Evolutionary conservation across 1,140 invertebrate genomes (phyloP), one percentile per base, ranked within the genome.

Genomic region (Heterodera schachtii): DNA sequence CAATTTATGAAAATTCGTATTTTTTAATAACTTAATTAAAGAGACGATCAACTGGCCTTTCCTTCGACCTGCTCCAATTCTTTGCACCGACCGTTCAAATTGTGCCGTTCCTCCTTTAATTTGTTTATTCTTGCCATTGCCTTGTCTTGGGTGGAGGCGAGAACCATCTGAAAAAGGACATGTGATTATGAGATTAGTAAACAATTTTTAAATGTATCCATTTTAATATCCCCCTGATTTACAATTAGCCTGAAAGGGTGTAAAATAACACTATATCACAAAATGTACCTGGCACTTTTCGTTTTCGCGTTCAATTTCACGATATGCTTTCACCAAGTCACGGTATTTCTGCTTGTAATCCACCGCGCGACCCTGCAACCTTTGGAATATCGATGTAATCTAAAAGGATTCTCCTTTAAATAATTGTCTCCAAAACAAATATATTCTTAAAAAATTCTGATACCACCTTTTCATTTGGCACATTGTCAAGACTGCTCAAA

Each of bases 291-390:
- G 47, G 69, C 73, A 86, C 75, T 88, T 87, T 19, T 88, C 87
- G 69, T 87, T 87, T 73, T 87, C 86, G 3, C 70, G 80, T 2
- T 84, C 83, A 52, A 87, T 60, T 70, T 87, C 64, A 43, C 84
- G 87, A 69, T 87, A 88, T 4, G 66, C 75, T 19, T 75, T 76
- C 46, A 77, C 75, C n/a, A 87, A 57, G 16, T 85, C 84, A 43
- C 82, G 77, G 71, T 88, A 87, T 52, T 84, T 86, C 43, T 88
- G 74, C 69, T 85, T 86, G 52, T 87, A 88, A n/a, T 83, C 70
- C 31, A 77, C 60, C 0, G 82, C 82, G 3, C 82, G 82, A 76
- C 44, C 77, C 46, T 85, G 84, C 11, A 84, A 31, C 11, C 69
- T 19, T 76, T 84, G 82, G 44, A 84, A 75, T n/a, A 85, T 81